These are phyloP conservation scores for Pachycephala philippinensis DNA, from an alignment of 2,113 vertebrate genomes.

Conservation along the genomic window DNA sequence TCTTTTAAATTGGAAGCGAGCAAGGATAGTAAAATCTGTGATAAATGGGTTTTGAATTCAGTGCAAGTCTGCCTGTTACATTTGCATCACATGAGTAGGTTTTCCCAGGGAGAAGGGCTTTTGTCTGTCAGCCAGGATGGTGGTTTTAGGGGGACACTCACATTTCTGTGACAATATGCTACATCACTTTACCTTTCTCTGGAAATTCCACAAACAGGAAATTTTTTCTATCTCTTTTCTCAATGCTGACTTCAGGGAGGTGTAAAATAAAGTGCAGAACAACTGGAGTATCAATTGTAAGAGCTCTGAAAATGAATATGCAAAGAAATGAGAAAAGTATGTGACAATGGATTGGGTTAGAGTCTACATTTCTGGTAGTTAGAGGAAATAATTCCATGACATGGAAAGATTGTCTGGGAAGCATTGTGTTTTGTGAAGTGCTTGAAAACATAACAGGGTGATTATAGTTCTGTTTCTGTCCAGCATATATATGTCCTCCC, in stretches of 20 bases:
- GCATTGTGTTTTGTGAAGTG: not conserved
- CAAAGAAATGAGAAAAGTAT: not conserved
- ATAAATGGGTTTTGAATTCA: not conserved
- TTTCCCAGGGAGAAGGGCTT: not conserved
- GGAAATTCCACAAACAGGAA: not conserved
- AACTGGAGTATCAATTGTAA: not conserved
- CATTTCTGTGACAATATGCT: not conserved
- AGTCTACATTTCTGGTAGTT: not conserved
- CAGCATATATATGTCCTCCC: not conserved
- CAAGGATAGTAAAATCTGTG: not conserved
- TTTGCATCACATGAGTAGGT: not conserved
- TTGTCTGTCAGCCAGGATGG: not conserved
- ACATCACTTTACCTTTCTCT: not conserved
- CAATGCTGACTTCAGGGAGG: not conserved
- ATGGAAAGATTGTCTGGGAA: not conserved
- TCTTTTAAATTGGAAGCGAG: not conserved
- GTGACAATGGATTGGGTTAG: rapidly evolving
- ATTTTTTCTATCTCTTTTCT: not conserved
- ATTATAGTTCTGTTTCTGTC: not conserved
- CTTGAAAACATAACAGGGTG: not conserved
- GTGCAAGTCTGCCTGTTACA: not conserved
- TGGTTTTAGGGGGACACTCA: not conserved
- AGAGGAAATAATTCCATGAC: not conserved
- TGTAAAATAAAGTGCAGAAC: not conserved
- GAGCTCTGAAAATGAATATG: not conserved